Conservation (phyloP, 2,797 vertebrate species). For the Karalla daura region DNA sequence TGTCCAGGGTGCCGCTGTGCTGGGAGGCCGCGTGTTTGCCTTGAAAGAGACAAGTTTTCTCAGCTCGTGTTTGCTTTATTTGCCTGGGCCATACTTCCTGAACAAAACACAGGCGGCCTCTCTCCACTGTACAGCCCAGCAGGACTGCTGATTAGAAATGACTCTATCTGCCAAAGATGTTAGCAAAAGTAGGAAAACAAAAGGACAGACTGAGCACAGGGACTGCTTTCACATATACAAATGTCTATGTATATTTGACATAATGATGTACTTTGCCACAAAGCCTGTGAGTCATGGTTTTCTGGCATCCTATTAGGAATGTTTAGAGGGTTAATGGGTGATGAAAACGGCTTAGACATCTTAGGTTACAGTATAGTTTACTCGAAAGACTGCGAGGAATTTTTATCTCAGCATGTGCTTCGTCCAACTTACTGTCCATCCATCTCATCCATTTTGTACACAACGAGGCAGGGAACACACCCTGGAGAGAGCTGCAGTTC, state of each 20-base stretch:
- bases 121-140: too few relatives aligned
- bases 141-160: too few relatives aligned
- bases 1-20: constrained; percentile 47
- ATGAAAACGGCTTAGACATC: too few relatives aligned
- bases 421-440: background rate
- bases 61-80: background rate
- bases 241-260: too few relatives aligned
- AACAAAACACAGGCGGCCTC: constrained; percentile 6
- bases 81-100: constrained; percentile 18
- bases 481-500: too few relatives aligned
- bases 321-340: background rate
- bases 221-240: too few relatives aligned
- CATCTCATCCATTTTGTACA: too few relatives aligned
- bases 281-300: too few relatives aligned
- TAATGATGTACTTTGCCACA: too few relatives aligned
- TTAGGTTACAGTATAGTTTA: too few relatives aligned
- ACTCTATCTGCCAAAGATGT: background rate
- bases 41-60: constrained; percentile 52
- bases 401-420: background rate
- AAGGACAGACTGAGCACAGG: too few relatives aligned
- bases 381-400: background rate
- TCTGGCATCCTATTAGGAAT: background rate
- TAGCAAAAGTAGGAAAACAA: background rate
- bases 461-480: too few relatives aligned
- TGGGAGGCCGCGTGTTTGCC: constrained; percentile 44